phyloP scores from a whole-genome alignment of 2,888 invertebrate species.

The Drosophila affinis region DNA sequence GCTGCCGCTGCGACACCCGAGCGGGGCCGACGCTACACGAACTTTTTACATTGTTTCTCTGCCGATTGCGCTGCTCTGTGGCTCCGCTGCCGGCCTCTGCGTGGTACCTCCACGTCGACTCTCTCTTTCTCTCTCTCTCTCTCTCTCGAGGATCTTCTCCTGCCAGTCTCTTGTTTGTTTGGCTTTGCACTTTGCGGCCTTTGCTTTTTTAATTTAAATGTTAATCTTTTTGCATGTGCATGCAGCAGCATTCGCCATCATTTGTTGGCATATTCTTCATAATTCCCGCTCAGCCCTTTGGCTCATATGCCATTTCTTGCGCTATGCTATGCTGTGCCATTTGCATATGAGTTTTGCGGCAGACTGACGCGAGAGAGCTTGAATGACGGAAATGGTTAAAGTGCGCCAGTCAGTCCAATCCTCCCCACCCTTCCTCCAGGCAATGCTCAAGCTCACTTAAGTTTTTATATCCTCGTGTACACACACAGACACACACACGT shows the following conservation, averaged over 20 bases:
- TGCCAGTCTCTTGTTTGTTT: slow-evolving; percentile 25
- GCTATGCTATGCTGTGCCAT: slow-evolving; percentile 21
- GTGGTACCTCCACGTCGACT: slow-evolving; percentile 12
- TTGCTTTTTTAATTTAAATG: slow-evolving; percentile 70
- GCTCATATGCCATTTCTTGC: not conserved
- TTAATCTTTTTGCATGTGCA: slow-evolving; percentile 59
- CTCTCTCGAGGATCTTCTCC: not conserved
- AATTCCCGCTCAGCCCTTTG: slow-evolving; percentile 41
- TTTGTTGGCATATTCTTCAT: slow-evolving; percentile 32
- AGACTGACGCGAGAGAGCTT: slow-evolving; percentile 48
- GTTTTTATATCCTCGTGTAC: slow-evolving; percentile 64
- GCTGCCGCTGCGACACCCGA: no score
- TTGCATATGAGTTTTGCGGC: slow-evolving; percentile 57
- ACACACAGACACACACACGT: slow-evolving; percentile 31
- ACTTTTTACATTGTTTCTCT: no score
- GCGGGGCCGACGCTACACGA: no score
- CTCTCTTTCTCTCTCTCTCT: slow-evolving; percentile 5
- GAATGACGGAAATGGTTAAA: slow-evolving; percentile 63
- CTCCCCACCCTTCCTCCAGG: slow-evolving; percentile 12
- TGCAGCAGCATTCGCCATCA: slow-evolving; percentile 1
- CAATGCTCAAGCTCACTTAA: slow-evolving; percentile 65
- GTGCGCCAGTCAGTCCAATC: slow-evolving; percentile 22
- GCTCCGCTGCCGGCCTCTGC: not conserved
- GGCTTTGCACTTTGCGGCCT: slow-evolving; percentile 26
- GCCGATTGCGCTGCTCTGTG: no score